These are phyloP conservation scores for Rynchops niger DNA, from an alignment of 2,113 vertebrate genomes.

Conservation along the genomic window DNA sequence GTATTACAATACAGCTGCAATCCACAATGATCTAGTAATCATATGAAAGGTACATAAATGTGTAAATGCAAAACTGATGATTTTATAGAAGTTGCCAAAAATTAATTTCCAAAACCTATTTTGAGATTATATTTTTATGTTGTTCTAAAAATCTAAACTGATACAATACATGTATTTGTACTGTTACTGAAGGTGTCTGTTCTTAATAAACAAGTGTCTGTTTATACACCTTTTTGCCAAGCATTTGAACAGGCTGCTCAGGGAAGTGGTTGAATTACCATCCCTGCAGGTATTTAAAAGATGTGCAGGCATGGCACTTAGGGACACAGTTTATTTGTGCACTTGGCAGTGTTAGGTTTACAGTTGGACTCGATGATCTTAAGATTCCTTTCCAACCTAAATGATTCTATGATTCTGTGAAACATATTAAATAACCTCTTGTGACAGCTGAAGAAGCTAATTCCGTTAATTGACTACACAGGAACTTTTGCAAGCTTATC, in stretches of 20 bases:
- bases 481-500: neutral
- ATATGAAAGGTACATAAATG: neutral
- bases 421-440: neutral
- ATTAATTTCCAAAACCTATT: neutral
- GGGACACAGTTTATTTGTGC: rapidly evolving
- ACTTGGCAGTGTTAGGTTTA: neutral
- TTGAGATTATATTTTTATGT: neutral
- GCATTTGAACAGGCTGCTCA: neutral
- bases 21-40: neutral
- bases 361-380: rapidly evolving
- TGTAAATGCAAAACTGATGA: neutral
- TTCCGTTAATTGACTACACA: neutral
- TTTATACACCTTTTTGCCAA: neutral
- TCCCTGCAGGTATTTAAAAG: neutral
- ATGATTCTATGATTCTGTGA: neutral
- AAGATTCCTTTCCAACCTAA: neutral
- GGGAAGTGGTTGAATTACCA: neutral
- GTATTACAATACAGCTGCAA: neutral
- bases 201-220: neutral
- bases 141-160: neutral
- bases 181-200: neutral
- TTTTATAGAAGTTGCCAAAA: neutral
- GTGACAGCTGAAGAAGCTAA: neutral
- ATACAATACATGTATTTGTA: neutral
- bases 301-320: rapidly evolving